Evolutionary conservation across 2,888 invertebrate genomes (phyloP).

Genomic region (Drosophila histrio): DNA sequence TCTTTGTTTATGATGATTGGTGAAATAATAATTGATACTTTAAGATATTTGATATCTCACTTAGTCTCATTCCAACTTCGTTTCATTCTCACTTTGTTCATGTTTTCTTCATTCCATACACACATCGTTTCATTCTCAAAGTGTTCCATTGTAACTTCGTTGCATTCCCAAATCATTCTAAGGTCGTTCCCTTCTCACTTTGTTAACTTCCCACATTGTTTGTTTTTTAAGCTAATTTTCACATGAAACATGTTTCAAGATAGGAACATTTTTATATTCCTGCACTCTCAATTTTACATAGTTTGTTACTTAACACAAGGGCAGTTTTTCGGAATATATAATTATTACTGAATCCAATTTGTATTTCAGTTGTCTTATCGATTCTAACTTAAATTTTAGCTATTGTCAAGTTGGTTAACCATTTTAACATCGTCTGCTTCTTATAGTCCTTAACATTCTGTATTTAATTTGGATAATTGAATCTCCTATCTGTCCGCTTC

Average conservation of each 20-base stretch:
- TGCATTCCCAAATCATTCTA: background rate
- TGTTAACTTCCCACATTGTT: too few species aligned
- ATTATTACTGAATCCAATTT: too few species aligned
- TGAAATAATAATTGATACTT: too few species aligned
- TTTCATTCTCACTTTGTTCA: background rate
- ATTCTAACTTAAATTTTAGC: background rate
- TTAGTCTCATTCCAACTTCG: background rate
- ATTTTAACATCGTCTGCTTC: background rate
- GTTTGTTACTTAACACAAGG: too few species aligned
- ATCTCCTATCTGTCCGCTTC: background rate
- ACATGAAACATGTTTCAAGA: background rate
- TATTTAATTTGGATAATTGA: conserved; percentile 5
- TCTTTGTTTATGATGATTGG: too few species aligned
- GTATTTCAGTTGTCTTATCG: too few species aligned
- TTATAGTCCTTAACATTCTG: background rate
- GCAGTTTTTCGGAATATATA: too few species aligned
- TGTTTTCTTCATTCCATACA: background rate
- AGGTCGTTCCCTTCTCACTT: background rate
- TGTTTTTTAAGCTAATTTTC: background rate
- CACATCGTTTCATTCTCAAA: background rate
- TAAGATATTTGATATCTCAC: background rate
- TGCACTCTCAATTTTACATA: too few species aligned
- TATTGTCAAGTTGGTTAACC: background rate
- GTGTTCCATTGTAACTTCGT: background rate
- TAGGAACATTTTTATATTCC: too few species aligned